Base-by-base conservation (phyloP, 2,113 vertebrate genomes). In the Bucco capensis region DNA sequence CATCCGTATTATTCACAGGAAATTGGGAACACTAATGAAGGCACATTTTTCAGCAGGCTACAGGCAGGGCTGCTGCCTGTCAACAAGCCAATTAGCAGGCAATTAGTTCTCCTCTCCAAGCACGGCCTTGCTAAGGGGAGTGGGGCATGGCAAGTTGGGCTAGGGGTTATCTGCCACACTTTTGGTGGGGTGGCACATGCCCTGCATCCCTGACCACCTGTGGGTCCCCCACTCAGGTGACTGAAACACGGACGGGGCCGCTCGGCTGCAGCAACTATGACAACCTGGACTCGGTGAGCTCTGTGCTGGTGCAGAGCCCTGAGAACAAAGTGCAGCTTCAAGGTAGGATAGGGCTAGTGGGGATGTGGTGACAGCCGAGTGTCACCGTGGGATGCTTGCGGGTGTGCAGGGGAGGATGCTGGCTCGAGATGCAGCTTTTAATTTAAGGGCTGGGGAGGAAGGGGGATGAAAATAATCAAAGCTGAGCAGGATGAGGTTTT, bases 221-320 rank as follows among this genome's bases (percentile, higher is more conserved):
- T 0, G 19, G 83, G 86, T 96, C 92, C 97, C 96, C 78, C 64
- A 69, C 25, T 25, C 96, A 99, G 99, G 99, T 99, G 97, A 99
- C 99, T 0, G 99, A 99, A 96, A 99, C 99, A 50, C 98, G 99
- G 97, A 99, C 99, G 0, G 99, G 99, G 40, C 99, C 99, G 6
- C 98, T 99, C 24, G 99, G 99, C 95, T 99, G 99, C 98, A 99
- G 99, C 96, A 99, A 99, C 97, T 99, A 99, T 27, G 99, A 99
- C 97, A 99, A 99, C 95, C 97, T 99, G 97, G 99, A 99, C 96
- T 99, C 99, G 0, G 99, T 99, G 95, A 99, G 99, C 96, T 99
- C 99, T 0, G 99, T 99, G 75, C 97, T 99, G 97, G 99, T 99
- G 84, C 99, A 99, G 97, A 99, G 99, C 95, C 99, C 99, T 0